Base-by-base conservation (phyloP, 2,113 vertebrate species). In the Sturnus vulgaris region DNA sequence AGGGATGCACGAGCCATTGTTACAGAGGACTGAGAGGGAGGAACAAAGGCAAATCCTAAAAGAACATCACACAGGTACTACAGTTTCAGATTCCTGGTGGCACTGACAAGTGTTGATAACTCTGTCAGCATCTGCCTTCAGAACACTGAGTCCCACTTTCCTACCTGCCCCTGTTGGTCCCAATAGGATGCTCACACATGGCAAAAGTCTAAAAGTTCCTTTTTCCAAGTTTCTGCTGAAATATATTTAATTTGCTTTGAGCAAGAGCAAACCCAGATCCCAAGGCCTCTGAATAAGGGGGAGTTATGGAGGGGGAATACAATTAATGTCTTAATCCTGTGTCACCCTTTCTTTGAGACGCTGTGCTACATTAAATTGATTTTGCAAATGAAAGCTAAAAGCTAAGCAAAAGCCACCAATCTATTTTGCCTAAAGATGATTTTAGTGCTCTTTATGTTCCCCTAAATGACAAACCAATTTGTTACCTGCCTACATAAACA, bases 381-480 rank as follows among this genome's bases (percentile, higher is more conserved):
- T 98, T 98, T 97, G 97, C 97, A 97, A 97, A 98, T 97, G 97
- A 98, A 98, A 98, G 96, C 95, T 96, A 97, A 98, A 97, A 98
- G 96, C 98, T 97, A 98, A 98, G 98, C 97, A 97, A 97, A 98
- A 97, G 91, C 96, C 75, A 97, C 93, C 96, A 92, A 97, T 98
- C 97, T 96, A 75, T 98, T 98, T 97, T 97, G 92, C 96, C 96
- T 98, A 98, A 98, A 97, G 97, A 98, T 98, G 96, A 98, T 98
- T 98, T 97, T 97, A 96, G 97, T 95, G 94, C 97, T 98, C 93
- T 97, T 98, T 97, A 98, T 96, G 78, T 97, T 97, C 95, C 95
- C 92, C 91, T 98, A 98, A 98, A 98, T 98, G 98, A 98, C 97
- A 98, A 97, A 97, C 97, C 97, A 97, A 98, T 98, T 98, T 98